These are phyloP conservation scores for Furcifer pardalis DNA, from an alignment of 2,797 vertebrate species.

Conservation along the genomic window DNA sequence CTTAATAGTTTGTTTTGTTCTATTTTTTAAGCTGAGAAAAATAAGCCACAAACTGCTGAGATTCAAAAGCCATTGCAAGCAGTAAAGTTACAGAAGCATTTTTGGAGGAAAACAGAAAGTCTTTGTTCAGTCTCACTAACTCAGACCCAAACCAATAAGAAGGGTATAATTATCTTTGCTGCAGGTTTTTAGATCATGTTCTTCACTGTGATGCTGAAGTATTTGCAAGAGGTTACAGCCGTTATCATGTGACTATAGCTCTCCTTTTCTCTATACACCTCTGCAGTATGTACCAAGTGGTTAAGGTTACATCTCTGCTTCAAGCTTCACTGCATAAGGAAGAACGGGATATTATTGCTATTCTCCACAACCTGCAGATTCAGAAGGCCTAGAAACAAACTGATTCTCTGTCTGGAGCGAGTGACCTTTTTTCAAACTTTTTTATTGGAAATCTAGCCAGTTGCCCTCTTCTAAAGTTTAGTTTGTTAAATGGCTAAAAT, in stretches of 20 bases:
- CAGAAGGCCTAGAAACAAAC: not conserved
- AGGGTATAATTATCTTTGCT: slow-evolving; percentile 34
- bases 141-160: slow-evolving; percentile 8
- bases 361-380: not conserved
- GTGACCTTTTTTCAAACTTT: not conserved
- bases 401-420: not conserved
- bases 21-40: slow-evolving; percentile 9
- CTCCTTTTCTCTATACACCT: slow-evolving; percentile 17
- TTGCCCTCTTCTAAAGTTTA: not conserved
- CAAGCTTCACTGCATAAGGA: slow-evolving; percentile 12
- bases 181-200: slow-evolving; percentile 11
- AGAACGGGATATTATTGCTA: not conserved
- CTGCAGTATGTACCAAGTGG: not conserved
- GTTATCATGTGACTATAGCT: not conserved
- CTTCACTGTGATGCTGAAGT: slow-evolving; percentile 6
- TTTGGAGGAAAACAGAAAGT: slow-evolving; percentile 10
- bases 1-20: not conserved
- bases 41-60: slow-evolving; percentile 18
- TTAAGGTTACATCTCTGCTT: slow-evolving; percentile 23
- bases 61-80: slow-evolving; percentile 10
- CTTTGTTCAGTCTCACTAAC: slow-evolving; percentile 16
- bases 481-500: slow-evolving; percentile 1
- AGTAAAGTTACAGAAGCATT: slow-evolving; percentile 1
- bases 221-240: slow-evolving; percentile 21
- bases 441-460: not conserved